Evolutionary conservation across 1,140 invertebrate species (phyloP), one percentile per base, ranked within the genome.

Genomic region (Sycophila sp.): DNA sequence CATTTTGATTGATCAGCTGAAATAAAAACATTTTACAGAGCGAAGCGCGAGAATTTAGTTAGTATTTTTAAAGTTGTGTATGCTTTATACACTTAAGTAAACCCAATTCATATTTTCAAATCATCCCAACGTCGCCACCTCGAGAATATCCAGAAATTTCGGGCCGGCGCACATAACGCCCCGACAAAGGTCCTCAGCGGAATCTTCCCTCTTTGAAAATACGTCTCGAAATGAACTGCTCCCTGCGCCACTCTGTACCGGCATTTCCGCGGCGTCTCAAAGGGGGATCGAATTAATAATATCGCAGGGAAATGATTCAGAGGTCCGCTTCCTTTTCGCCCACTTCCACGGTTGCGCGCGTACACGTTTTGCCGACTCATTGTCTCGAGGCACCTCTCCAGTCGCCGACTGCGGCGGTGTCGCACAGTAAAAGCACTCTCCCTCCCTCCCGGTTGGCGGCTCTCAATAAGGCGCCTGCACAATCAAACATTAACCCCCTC

Each of bases 261-360:
- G 8, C 55, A 38, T 58, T 58, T 36, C 30, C 55, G 55, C 26
- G 28, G n/a, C 17, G 8, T 22, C 17, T 36, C 55, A 11, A n/a
- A 30, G 15, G 30, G 17, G 55, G 34, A 30, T 19, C 30, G 55
- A 47, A 67, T 67, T 67, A 56, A 59, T 68, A 68, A 68, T 59
- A 68, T 59, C 55, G 40, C 49, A 59, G 58, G 45, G 36, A 24
- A 66, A 66, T 56, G 64, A 66, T 56, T 56, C 51, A 66, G 49
- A 22, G 40, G 22, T 11, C 15, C 28, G 51, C 26, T 26, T 15
- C 26, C n/a, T 24, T 10, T 30, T 24, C 17, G 2, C 26, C 47
- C 17, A 15, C 47, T 53, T 26, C 19, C 13, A 22, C 24, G 6
- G 13, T 3, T 0, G 8, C 34, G 47, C 34, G 24, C 10, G n/a